Percentiles rank a stretch among this genome's conserved stretches.
phyloP scores from a whole-genome alignment of 2,113 vertebrate species.

The Oncorhynchus nerka region DNA sequence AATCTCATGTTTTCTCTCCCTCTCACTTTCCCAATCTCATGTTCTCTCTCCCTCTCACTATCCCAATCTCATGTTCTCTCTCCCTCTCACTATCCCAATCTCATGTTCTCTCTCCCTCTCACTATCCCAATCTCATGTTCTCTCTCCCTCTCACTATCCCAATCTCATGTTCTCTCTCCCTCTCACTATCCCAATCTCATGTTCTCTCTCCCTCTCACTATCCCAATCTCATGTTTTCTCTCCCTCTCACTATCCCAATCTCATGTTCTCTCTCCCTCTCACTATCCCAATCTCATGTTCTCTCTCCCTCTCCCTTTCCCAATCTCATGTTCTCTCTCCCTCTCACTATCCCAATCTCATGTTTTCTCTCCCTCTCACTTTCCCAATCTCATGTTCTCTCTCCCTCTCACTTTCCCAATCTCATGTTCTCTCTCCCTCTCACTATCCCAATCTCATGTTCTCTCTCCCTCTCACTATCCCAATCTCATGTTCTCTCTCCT shows the following conservation, averaged over 20 bases:
- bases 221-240: neutral
- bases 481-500: neutral
- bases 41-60: too few relatives aligned
- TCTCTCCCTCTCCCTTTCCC: neutral
- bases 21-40: too few relatives aligned
- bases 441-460: neutral
- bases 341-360: neutral
- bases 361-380: neutral
- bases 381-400: too few relatives aligned
- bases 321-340: neutral
- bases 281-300: neutral
- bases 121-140: neutral
- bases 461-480: neutral
- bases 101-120: neutral
- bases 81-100: neutral
- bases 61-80: neutral
- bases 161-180: neutral
- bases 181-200: neutral
- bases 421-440: neutral
- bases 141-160: neutral
- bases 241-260: neutral
- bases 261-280: neutral
- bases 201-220: neutral
- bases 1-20: neutral
- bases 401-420: too few relatives aligned